phyloP scores from a whole-genome alignment of 1,140 invertebrate genomes.

The Aphidius gifuensis region DNA sequence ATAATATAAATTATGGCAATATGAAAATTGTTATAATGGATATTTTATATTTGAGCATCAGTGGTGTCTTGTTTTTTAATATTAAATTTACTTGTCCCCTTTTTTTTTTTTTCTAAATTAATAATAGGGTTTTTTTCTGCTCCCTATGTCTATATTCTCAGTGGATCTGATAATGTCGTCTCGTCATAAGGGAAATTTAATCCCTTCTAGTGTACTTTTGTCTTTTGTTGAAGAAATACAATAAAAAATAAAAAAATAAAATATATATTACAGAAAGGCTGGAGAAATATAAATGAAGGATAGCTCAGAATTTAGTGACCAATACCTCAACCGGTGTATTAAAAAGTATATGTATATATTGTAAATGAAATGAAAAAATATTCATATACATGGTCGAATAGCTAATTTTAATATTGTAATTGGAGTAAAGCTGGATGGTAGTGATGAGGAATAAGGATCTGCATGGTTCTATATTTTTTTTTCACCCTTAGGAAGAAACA shows the following conservation, averaged over 20 bases:
- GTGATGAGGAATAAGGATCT: no score
- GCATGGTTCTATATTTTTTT: background rate
- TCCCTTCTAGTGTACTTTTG: conserved; percentile 3
- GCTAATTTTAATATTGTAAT: conserved; percentile 38
- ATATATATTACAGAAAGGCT: background rate
- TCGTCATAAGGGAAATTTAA: conserved; percentile 20
- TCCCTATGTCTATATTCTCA: no score
- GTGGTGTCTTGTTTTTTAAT: conserved; percentile 1
- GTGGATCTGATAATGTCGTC: conserved; percentile 7
- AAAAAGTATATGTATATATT: no score
- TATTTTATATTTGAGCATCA: no score
- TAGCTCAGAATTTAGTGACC: no score
- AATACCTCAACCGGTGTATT: no score
- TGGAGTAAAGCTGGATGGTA: conserved; percentile 25
- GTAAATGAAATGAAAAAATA: no score
- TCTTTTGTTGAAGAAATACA: background rate
- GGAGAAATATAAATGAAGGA: background rate
- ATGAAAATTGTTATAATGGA: no score
- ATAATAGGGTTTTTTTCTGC: conserved; percentile 2
- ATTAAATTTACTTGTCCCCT: conserved; percentile 26
- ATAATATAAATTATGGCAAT: no score
- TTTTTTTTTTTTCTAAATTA: conserved; percentile 16
- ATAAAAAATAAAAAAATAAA: no score
- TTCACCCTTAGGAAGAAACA: background rate
- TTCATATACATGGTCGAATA: background rate